Conservation (phyloP, 2,113 vertebrate genomes). For the Ctenodactylus gundi region DNA sequence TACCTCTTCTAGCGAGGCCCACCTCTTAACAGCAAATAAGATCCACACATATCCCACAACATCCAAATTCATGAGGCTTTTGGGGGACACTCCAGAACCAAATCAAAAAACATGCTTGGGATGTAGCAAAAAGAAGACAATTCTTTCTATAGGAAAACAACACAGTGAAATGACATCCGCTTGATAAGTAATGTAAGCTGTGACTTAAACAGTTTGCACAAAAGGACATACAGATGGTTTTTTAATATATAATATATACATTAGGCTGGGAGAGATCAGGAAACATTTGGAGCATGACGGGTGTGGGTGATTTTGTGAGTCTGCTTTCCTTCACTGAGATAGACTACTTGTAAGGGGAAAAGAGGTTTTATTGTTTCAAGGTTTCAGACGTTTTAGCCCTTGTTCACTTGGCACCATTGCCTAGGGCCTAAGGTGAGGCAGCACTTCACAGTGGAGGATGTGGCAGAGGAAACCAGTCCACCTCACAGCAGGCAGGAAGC, state of each 20-base stretch:
- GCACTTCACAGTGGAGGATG: neutral
- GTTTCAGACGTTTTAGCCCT: neutral
- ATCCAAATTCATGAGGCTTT: too few species aligned
- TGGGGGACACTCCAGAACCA: too few species aligned
- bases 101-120: too few species aligned
- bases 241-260: neutral
- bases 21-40: too few species aligned
- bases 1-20: too few species aligned
- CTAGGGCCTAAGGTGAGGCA: neutral
- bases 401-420: neutral
- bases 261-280: fast-evolving
- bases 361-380: neutral
- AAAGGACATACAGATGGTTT: neutral
- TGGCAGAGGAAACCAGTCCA: neutral
- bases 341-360: neutral
- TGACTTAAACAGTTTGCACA: neutral
- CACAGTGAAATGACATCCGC: neutral
- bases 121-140: neutral
- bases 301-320: neutral
- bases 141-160: neutral
- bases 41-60: too few species aligned
- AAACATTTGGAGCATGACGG: too few species aligned
- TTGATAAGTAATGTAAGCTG: neutral
- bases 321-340: neutral
- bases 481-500: neutral